Conservation (phyloP, 2,797 vertebrate species). For the Rhabdomys pumilio region DNA sequence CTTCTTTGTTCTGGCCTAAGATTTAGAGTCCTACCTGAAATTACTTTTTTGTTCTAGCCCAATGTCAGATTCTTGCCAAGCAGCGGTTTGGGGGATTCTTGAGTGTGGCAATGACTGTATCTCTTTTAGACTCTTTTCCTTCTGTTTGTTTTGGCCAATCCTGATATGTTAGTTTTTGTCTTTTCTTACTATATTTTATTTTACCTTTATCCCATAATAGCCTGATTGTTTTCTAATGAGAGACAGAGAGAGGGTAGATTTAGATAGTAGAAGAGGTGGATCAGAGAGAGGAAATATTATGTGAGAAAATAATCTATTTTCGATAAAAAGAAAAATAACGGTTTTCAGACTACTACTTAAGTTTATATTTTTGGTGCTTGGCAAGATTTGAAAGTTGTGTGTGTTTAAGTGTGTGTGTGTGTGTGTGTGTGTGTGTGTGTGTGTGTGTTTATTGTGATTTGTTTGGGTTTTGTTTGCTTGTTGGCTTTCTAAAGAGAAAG, state of each 20-base stretch:
- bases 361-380: background rate
- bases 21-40: no score
- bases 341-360: background rate
- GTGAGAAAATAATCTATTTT: background rate
- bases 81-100: no score
- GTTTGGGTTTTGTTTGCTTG: background rate
- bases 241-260: background rate
- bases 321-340: background rate
- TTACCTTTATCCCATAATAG: background rate
- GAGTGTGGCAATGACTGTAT: background rate
- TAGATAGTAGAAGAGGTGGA: background rate
- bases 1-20: no score
- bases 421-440: background rate
- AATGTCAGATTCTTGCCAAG: no score
- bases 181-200: background rate
- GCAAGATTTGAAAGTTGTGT: background rate
- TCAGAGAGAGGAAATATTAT: background rate
- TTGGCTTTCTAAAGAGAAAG: background rate
- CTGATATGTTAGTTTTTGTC: background rate
- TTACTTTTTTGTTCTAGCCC: no score
- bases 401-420: background rate
- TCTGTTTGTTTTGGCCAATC: background rate
- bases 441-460: background rate
- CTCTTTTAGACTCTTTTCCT: background rate
- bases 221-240: background rate